Evolutionary conservation across 1,140 invertebrate genomes (phyloP).

Genomic region (Mycetomoellerius zeteki): DNA sequence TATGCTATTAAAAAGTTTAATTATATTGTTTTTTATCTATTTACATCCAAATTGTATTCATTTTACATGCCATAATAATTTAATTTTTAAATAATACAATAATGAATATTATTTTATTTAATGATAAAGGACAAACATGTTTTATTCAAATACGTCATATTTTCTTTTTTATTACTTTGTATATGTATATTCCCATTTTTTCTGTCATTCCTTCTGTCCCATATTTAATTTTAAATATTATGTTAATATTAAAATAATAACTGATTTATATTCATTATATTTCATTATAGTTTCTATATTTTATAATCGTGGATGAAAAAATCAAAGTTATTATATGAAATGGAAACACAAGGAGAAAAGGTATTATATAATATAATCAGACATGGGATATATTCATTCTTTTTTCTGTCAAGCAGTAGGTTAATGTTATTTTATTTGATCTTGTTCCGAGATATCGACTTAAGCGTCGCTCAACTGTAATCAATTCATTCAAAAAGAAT

Average conservation of each 20-base stretch:
- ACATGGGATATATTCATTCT: not conserved
- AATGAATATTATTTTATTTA: slow-evolving; percentile 14
- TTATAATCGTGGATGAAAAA: not conserved
- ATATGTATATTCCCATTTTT: not conserved
- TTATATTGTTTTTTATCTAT: slow-evolving; percentile 8
- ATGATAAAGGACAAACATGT: not conserved
- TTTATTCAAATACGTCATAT: not conserved
- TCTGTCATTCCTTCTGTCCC: not conserved
- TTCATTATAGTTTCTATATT: not conserved
- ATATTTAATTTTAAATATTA: slow-evolving; percentile 23
- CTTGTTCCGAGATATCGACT: not conserved
- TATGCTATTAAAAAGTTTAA: not conserved
- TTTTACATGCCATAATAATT: not conserved
- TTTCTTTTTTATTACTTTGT: not conserved
- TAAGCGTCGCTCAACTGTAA: not conserved
- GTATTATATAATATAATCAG: not conserved
- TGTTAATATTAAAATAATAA: not conserved
- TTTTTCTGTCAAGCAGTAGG: not conserved
- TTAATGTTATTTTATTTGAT: not conserved
- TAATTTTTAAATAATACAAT: slow-evolving; percentile 1
- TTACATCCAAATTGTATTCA: not conserved
- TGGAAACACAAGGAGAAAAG: not conserved
- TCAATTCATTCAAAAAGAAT: slow-evolving; percentile 14
- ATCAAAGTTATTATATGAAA: slow-evolving; percentile 9
- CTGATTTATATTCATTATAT: not conserved